Percentiles rank a stretch among this genome's conserved stretches.
Evolutionary conservation across 2,888 invertebrate genomes (phyloP).

Genomic region (Parnassius apollo): DNA sequence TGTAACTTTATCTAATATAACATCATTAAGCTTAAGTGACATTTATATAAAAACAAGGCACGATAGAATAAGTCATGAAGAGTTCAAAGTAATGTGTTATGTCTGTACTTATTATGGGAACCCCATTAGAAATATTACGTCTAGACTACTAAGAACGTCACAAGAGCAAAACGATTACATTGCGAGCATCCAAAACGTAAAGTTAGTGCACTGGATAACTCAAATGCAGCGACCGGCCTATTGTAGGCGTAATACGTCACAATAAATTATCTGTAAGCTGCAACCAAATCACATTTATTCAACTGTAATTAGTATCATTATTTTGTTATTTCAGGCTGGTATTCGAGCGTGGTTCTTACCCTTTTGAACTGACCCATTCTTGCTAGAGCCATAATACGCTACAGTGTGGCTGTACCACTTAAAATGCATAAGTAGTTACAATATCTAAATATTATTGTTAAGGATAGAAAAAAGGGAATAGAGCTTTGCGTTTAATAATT

Average conservation of each 20-base stretch:
- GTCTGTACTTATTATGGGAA: constrained; percentile 53
- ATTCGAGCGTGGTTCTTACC: too few species aligned
- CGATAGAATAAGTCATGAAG: constrained; percentile 15
- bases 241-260: constrained; percentile 72
- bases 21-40: constrained; percentile 6
- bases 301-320: constrained; percentile 49
- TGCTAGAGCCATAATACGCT: too few species aligned
- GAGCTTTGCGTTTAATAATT: too few species aligned
- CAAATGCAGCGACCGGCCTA: constrained; percentile 55
- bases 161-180: constrained; percentile 62
- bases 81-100: constrained; percentile 47
- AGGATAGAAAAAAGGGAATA: too few species aligned
- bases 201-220: constrained; percentile 35
- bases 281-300: constrained; percentile 50
- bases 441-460: too few species aligned
- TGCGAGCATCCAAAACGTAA: constrained; percentile 33
- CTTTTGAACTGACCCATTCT: too few species aligned
- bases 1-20: not conserved
- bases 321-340: too few species aligned
- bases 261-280: constrained; percentile 60
- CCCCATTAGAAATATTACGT: constrained; percentile 68
- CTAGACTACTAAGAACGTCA: constrained; percentile 72
- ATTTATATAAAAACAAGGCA: constrained; percentile 13
- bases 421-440: too few species aligned
- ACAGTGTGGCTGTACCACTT: too few species aligned